A percentile compares a stretch with the other conserved stretches of the same genome.
Conservation (phyloP, 2,797 vertebrate species). For the Parauchenoglanis ngamensis region DNA sequence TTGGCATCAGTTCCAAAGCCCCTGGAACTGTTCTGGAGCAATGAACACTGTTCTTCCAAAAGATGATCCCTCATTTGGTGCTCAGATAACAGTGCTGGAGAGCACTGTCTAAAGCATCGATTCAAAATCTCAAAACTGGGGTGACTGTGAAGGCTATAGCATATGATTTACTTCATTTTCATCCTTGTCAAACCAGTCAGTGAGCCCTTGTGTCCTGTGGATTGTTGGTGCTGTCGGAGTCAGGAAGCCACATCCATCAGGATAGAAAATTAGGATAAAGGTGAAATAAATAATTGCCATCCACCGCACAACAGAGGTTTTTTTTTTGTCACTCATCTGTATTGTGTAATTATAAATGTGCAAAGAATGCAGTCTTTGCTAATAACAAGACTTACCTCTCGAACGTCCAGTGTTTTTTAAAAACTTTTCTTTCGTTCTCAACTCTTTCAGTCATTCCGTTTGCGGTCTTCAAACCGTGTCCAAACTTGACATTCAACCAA, state of each 20-base stretch:
- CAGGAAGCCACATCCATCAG: background rate
- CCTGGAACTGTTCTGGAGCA: background rate
- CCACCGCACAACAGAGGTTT: background rate
- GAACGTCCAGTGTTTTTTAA: too few relatives aligned
- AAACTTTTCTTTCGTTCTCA: background rate
- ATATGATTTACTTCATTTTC: background rate
- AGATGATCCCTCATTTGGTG: background rate
- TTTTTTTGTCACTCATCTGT: background rate
- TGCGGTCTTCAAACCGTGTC: constrained; percentile 39
- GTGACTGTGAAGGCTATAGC: background rate
- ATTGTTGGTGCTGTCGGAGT: background rate
- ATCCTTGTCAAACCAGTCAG: background rate
- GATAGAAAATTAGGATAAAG: background rate
- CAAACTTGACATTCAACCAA: constrained; percentile 57
- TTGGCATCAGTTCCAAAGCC: background rate
- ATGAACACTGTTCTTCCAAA: background rate
- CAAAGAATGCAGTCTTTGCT: too few relatives aligned
- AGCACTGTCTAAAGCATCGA: background rate
- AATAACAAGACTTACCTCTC: background rate
- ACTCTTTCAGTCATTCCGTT: background rate
- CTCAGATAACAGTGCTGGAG: too few relatives aligned
- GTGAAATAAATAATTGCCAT: background rate
- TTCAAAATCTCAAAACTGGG: background rate
- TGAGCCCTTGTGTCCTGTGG: background rate
- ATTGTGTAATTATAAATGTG: background rate